These are phyloP conservation scores for Paedocypris sp. DNA, from an alignment of 2,113 vertebrate species.

Conservation along the genomic window DNA sequence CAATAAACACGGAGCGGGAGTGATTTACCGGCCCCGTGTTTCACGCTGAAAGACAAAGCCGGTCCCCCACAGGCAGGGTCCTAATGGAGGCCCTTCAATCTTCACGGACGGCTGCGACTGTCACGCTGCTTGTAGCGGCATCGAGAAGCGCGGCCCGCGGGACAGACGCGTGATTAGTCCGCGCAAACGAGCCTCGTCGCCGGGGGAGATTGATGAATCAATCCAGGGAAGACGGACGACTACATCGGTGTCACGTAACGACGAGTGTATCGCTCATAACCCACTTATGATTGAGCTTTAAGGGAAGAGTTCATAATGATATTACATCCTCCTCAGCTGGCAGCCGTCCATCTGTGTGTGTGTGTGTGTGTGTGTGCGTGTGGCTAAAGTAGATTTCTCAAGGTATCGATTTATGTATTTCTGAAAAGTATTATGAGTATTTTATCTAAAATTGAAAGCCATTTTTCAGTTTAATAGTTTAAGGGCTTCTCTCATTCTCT, in stretches of 20 bases:
- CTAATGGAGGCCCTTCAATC: constrained; percentile 88
- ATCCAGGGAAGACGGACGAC: constrained; percentile 90
- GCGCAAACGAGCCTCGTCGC: constrained; percentile 94
- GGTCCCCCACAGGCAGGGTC: constrained; percentile 77
- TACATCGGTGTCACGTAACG: constrained; percentile 95
- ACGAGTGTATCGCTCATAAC: constrained; percentile 91
- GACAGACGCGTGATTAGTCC: constrained; percentile 96
- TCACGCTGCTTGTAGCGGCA: constrained; percentile 80
- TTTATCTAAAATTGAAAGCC: too few relatives aligned
- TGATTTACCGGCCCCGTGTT: constrained; percentile 86
- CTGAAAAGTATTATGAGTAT: too few relatives aligned
- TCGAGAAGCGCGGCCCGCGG: constrained; percentile 89
- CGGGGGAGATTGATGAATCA: constrained; percentile 94
- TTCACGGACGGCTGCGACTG: constrained; percentile 86
- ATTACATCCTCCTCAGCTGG: constrained; percentile 97
- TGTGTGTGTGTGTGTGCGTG: not conserved
- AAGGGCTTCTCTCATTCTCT: too few relatives aligned
- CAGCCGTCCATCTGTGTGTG: constrained; percentile 74
- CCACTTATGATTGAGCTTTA: constrained; percentile 96
- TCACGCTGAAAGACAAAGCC: constrained; percentile 83
- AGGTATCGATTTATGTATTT: too few relatives aligned
- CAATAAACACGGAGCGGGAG: constrained; percentile 90
- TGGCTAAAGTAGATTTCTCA: too few relatives aligned
- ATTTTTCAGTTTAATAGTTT: too few relatives aligned
- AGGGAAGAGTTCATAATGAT: constrained; percentile 95